These are phyloP conservation scores for Aphaenogaster rudis DNA, from an alignment of 1,140 invertebrate species.

Conservation along the genomic window DNA sequence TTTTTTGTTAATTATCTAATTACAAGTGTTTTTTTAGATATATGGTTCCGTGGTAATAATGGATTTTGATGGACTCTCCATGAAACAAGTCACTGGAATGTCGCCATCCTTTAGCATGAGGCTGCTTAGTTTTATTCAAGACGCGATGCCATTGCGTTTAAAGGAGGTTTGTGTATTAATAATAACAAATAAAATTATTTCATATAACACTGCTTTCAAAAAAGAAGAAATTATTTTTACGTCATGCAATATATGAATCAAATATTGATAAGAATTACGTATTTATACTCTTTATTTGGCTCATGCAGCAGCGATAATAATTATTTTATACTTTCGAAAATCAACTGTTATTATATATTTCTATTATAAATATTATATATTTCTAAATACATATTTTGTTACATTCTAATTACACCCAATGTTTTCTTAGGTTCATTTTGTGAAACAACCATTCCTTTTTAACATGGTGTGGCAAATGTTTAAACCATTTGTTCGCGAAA, in stretches of 20 bases:
- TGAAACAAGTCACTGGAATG: constrained; percentile 91
- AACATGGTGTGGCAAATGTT: constrained; percentile 95
- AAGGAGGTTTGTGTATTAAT: constrained; percentile 89
- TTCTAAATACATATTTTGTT: not conserved
- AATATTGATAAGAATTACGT: not conserved
- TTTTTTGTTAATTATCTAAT: not conserved
- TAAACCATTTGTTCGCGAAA: constrained; percentile 95
- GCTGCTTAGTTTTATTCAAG: constrained; percentile 93
- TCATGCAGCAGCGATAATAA: not conserved
- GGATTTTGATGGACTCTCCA: constrained; percentile 92
- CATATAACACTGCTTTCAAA: not conserved
- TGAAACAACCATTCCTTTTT: constrained; percentile 96
- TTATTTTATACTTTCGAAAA: not conserved
- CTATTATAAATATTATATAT: not conserved
- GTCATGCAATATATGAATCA: not conserved
- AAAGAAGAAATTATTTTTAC: not conserved
- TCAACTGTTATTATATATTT: not conserved
- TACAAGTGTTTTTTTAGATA: constrained; percentile 80
- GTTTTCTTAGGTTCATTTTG: constrained; percentile 90
- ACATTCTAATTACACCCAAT: not conserved
- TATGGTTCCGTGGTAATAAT: constrained; percentile 92
- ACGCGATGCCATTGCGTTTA: constrained; percentile 95
- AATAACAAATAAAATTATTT: not conserved
- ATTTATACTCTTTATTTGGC: not conserved
- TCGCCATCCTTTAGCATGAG: constrained; percentile 91